Evolutionary conservation across 2,888 invertebrate genomes (phyloP), one percentile per base, ranked within the genome.

Genomic region (Orthonychiurus folsomi): DNA sequence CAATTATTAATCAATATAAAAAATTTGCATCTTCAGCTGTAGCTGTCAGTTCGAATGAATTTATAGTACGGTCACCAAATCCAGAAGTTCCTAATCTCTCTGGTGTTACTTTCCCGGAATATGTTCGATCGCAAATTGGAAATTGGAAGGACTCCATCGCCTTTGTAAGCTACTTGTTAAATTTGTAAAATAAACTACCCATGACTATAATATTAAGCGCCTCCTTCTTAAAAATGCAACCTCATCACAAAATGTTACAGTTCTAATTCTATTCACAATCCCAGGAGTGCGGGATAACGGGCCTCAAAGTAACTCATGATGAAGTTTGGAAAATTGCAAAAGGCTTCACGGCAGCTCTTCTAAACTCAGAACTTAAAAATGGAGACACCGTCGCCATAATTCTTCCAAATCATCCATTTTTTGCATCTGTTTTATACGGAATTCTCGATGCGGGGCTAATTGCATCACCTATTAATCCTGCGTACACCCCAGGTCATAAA

Each of bases 351-450:
- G 60, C 60, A 18, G 53, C 53, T n/a, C 56, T 60, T n/a, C 25
- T 69, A 59, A 58, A 28, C 18, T 9, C 23, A 9, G 60, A 37
- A 3, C 28, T 60, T 26, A 60, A 60, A 18, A 50, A 21, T 24
- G 60, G 60, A 3, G 60, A 71, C 25, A 69, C 70, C 23, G 56
- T 70, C 26, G 68, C 65, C 24, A 52, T 71, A 27, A 62, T 71
- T 25, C 58, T 63, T 5, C 71, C 71, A 48, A 71, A 71, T 52
- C 24, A 23, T 23, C 52, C 52, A 23, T 73, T 74, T 57, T 74
- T 72, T 64, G 60, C 70, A 1, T 57, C 72, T n/a, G 57, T 66
- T 15, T 61, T 73, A 12, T 64, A 67, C 54, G 74, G 71, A 20
- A 66, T 63, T 5, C 37, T 23, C 18, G 59, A 61, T 20, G 59